phyloP scores from a whole-genome alignment of 2,888 invertebrate species.

The Altica lythri region DNA sequence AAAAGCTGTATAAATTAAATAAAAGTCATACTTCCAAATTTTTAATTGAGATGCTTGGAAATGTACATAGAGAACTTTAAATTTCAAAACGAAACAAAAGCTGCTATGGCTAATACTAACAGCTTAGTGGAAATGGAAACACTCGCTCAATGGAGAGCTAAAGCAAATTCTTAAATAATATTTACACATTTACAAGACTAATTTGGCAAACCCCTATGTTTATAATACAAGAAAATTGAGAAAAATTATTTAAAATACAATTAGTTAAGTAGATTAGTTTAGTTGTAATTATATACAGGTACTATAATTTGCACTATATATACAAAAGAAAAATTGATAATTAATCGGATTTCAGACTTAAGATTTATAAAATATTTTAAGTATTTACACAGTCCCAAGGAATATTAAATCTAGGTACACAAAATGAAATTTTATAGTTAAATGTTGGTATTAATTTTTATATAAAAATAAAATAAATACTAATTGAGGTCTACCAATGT shows the following conservation, averaged over 20 bases:
- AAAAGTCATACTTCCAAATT: slow-evolving; percentile 1
- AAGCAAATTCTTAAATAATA: slow-evolving; percentile 41
- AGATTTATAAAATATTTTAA: background rate
- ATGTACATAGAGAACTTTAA: slow-evolving; percentile 27
- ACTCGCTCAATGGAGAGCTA: slow-evolving; percentile 23
- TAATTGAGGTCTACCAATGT: no score
- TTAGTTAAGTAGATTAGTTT: slow-evolving; percentile 12
- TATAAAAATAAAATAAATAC: no score
- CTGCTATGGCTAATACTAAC: slow-evolving; percentile 28
- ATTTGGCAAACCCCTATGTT: slow-evolving; percentile 46
- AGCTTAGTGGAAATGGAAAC: slow-evolving; percentile 27
- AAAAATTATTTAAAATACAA: slow-evolving; percentile 24
- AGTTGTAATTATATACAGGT: slow-evolving; percentile 21
- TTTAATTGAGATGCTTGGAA: slow-evolving; percentile 30
- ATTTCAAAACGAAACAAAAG: slow-evolving; percentile 22
- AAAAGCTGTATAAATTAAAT: background rate
- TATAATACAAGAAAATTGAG: slow-evolving; percentile 33
- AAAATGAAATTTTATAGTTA: background rate
- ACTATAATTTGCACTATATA: slow-evolving; percentile 6
- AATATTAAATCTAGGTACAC: background rate
- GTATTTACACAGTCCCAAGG: background rate
- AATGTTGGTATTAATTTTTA: no score
- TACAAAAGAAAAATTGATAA: background rate
- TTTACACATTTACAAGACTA: slow-evolving; percentile 49
- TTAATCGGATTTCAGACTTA: no score